These are phyloP conservation scores for Anseranas semipalmata DNA, from an alignment of 2,113 vertebrate genomes.

Conservation along the genomic window DNA sequence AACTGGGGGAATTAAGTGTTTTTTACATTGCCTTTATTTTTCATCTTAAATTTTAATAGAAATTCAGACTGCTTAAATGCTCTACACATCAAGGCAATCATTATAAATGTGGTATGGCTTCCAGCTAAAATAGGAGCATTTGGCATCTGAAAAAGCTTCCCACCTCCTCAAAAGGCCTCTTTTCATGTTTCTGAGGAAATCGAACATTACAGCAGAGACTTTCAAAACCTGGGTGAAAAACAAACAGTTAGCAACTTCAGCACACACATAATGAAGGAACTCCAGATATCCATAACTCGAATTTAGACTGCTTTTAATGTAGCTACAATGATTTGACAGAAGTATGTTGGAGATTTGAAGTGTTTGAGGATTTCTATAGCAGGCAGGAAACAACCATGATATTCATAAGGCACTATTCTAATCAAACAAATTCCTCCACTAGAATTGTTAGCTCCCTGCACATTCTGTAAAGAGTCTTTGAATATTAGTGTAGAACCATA, in stretches of 20 bases:
- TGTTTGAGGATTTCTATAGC: neutral
- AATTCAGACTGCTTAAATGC: neutral
- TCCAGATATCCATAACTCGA: neutral
- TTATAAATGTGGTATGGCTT: neutral
- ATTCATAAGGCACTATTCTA: neutral
- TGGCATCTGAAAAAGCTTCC: neutral
- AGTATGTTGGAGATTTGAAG: neutral
- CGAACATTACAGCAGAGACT: neutral
- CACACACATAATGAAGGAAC: neutral
- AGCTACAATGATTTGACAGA: neutral
- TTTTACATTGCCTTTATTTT: constrained; percentile 25
- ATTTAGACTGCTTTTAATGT: neutral
- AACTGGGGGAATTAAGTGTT: neutral
- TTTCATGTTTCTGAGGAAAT: constrained; percentile 8
- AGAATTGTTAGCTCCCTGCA: neutral
- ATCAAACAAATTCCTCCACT: neutral
- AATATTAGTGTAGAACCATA: neutral
- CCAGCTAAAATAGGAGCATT: neutral
- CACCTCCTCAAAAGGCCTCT: neutral
- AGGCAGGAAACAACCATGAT: neutral
- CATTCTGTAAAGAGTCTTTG: neutral
- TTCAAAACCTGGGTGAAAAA: constrained; percentile 26
- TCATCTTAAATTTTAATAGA: constrained; percentile 3
- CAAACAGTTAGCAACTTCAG: neutral
- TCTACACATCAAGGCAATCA: neutral